Percentiles rank a stretch among this genome's conserved stretches.
phyloP scores from a whole-genome alignment of 2,888 invertebrate species.

The Ectemnius cavifrons region DNA sequence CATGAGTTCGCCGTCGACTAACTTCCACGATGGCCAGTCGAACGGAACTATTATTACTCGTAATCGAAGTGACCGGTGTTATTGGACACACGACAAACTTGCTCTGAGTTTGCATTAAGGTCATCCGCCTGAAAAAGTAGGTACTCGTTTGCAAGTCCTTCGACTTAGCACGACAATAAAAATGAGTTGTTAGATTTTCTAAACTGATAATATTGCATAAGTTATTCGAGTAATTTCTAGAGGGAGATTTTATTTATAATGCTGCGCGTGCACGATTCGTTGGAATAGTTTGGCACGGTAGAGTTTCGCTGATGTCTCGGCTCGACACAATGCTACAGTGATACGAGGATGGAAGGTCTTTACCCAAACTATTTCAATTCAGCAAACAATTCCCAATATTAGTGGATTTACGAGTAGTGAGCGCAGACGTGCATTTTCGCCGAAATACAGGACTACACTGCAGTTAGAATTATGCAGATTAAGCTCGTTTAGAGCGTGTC shows the following conservation, averaged over 20 bases:
- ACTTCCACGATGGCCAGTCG: constrained; percentile 7
- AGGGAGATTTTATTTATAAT: neutral
- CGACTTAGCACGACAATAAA: too few species aligned
- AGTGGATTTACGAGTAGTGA: constrained; percentile 56
- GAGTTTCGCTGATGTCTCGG: constrained; percentile 29
- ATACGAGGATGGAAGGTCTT: constrained; percentile 17
- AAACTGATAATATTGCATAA: neutral
- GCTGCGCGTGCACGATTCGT: neutral
- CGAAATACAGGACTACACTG: constrained; percentile 40
- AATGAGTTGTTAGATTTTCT: neutral
- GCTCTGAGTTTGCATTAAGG: neutral
- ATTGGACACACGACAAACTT: neutral
- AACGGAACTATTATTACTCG: neutral
- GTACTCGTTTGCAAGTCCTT: too few species aligned
- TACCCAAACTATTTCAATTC: constrained; percentile 67
- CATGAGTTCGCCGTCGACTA: constrained; percentile 15
- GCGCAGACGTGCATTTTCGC: constrained; percentile 47
- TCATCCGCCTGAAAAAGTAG: neutral
- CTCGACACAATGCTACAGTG: constrained; percentile 19
- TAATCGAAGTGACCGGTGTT: neutral
- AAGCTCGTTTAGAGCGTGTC: constrained; percentile 51
- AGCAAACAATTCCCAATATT: constrained; percentile 67
- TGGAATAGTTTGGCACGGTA: neutral
- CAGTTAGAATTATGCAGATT: constrained; percentile 65
- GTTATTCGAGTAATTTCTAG: neutral